Evolutionary conservation across 2,797 vertebrate genomes (phyloP), one percentile per base, ranked within the genome.

Genomic region (Allobates femoralis): DNA sequence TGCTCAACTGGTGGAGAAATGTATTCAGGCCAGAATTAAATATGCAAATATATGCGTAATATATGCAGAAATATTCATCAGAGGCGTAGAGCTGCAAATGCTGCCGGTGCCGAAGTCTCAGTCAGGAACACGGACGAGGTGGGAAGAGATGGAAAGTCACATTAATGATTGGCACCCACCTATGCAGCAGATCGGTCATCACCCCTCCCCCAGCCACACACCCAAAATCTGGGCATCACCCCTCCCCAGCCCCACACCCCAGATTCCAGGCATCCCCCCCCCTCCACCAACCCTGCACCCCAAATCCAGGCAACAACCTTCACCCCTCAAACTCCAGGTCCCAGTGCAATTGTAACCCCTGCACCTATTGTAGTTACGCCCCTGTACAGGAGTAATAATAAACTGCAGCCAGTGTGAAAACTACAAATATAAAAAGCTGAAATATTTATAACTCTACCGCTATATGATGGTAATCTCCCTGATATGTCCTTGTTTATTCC

Each of bases 1-100:
- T 58, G 30, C 32, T 32, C 53, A 55, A 34, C 75, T 34, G 21
- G 32, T 62, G 51, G 77, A n/a, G 56, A 78, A 78, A 58, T 78
- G 30, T 14, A 55, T 78, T 23, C 53, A 34, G 34, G 55, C 53
- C 76, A 78, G 56, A 79, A 79, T 62, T 79, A 79, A 60, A 79
- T 41, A 79, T 60, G 77, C 77, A 37, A 62, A 79, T 79, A 3
- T 79, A 78, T 78, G 53, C 76, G 2, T 56, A 78, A 78, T 78
- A 21, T 58, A 62, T 79, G 77, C 77, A 79, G 56, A 79, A 79
- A 60, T 78, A 79, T 79, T 21, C 74, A 55, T 55, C 23, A 53
- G n/a, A 30, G 74, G 28, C 55, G 46, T 53, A 8, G 21, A 19
- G 30, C 1, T 76, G 50, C 53, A 37, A 12, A 21, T 5, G 26